Evolutionary conservation across 2,797 vertebrate species (phyloP).

Genomic region (Neopelma chrysocephalum): DNA sequence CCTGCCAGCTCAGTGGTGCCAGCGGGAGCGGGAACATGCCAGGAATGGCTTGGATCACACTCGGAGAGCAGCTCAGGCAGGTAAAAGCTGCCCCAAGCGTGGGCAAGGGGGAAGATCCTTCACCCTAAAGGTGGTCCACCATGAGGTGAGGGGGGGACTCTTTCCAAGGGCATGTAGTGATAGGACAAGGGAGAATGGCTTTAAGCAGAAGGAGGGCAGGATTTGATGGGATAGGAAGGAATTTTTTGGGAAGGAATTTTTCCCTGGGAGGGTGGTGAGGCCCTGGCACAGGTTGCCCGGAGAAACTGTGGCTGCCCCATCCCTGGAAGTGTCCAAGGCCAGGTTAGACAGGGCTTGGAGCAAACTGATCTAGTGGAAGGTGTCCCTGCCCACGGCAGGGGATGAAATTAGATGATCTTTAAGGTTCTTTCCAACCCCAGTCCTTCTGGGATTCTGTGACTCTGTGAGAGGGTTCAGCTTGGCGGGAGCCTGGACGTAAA

Average conservation of each 20-base stretch:
- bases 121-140: not conserved
- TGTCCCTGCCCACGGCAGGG: not conserved
- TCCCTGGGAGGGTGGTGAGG: not conserved
- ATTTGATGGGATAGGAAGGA: not conserved
- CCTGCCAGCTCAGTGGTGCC: not conserved
- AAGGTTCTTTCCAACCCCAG: not conserved
- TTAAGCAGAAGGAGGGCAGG: too few relatives aligned
- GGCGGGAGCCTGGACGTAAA: not conserved
- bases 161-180: not conserved
- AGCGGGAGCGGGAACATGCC: not conserved
- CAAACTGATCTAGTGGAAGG: fast-evolving
- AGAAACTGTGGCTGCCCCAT: not conserved
- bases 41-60: not conserved
- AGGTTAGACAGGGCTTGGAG: not conserved
- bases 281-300: not conserved
- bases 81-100: not conserved
- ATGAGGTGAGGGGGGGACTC: not conserved
- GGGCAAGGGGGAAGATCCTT: not conserved
- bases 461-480: not conserved
- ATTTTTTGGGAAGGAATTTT: not conserved
- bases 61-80: not conserved
- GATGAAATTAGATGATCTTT: not conserved
- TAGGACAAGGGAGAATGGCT: not conserved
- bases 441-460: not conserved
- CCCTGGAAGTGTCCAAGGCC: not conserved